phyloP scores from a whole-genome alignment of 1,140 invertebrate species.

The Stegodyphus mimosarum region DNA sequence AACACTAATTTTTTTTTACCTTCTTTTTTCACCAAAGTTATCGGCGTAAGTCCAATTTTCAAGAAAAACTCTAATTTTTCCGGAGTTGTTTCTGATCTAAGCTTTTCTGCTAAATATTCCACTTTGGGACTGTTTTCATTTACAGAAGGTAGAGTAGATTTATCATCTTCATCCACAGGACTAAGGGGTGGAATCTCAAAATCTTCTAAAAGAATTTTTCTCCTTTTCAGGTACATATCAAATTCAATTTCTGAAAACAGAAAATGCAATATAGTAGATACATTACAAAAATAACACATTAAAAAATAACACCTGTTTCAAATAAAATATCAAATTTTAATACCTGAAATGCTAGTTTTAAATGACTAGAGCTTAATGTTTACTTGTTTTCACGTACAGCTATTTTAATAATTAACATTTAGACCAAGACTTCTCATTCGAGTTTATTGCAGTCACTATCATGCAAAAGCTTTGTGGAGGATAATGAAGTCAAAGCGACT shows the following conservation, averaged over 20 bases:
- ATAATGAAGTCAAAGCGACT: no score
- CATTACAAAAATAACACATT: no score
- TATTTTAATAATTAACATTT: no score
- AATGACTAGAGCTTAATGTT: no score
- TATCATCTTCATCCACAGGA: neutral
- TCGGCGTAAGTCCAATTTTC: slow-evolving; percentile 57
- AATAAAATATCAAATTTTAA: no score
- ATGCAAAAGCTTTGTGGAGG: no score
- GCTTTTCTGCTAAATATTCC: slow-evolving; percentile 28
- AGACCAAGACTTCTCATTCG: no score
- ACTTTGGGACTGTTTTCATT: neutral
- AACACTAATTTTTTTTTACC: slow-evolving; percentile 2
- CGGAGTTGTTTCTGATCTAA: slow-evolving; percentile 21
- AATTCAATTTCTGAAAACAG: slow-evolving; percentile 44
- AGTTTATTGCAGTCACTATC: no score
- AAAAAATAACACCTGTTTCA: no score
- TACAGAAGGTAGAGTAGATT: neutral
- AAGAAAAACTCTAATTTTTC: slow-evolving; percentile 61
- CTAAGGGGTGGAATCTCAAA: neutral
- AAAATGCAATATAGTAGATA: neutral
- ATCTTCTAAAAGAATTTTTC: slow-evolving; percentile 42
- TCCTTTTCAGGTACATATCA: slow-evolving; percentile 48
- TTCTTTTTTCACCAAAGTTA: slow-evolving; percentile 55
- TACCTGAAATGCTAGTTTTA: no score
- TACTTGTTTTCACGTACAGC: no score